Conservation (phyloP, 2,113 vertebrate genomes). For the Chionomys nivalis region DNA sequence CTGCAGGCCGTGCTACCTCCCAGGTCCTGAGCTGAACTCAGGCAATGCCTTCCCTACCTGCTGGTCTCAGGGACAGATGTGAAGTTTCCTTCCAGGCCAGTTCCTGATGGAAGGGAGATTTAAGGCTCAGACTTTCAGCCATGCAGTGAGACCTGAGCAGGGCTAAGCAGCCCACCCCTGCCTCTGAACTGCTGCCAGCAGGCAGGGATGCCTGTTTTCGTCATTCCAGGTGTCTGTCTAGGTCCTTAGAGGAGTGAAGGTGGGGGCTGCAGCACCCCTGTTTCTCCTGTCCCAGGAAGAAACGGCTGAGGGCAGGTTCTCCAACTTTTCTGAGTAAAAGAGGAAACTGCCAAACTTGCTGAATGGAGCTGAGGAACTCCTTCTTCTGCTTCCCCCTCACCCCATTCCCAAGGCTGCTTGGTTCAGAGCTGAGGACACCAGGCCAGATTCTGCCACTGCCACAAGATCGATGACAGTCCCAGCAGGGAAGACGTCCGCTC, state of each 20-base stretch:
- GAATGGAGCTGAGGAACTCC: background rate
- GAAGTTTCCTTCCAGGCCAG: background rate
- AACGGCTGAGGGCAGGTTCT: fast-evolving
- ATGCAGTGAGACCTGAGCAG: background rate
- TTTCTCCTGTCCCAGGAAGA: background rate
- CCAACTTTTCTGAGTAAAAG: background rate
- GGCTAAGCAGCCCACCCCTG: background rate
- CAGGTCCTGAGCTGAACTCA: background rate
- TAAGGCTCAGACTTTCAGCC: background rate
- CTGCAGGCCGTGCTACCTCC: background rate
- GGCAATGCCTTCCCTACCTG: background rate
- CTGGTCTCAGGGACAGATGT: background rate
- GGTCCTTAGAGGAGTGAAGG: background rate
- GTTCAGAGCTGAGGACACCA: too few relatives aligned
- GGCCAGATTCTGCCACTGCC: background rate
- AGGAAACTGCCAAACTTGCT: background rate
- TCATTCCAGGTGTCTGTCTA: background rate
- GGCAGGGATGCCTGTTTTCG: background rate
- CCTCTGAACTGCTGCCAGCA: background rate
- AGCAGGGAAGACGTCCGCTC: background rate
- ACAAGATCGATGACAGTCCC: background rate
- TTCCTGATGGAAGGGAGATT: background rate
- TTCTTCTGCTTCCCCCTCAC: background rate
- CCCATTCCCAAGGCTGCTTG: background rate
- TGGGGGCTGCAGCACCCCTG: background rate